phyloP scores from a whole-genome alignment of 2,888 invertebrate genomes.

The Drosophila anomalata region DNA sequence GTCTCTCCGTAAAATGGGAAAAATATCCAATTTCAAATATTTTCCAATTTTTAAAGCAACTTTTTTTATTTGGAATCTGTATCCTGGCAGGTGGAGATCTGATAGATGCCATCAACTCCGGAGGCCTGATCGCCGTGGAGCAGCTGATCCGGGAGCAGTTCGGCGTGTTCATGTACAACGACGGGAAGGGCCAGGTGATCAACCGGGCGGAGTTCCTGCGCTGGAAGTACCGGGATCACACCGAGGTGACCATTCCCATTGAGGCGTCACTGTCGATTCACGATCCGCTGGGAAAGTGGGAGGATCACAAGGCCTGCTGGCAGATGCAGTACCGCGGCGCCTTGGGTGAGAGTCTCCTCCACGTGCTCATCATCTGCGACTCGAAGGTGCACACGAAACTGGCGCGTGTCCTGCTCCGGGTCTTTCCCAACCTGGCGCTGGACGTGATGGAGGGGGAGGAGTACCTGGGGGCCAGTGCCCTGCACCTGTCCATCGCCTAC shows the following conservation, averaged over 20 bases:
- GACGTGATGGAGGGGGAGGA: constrained; percentile 99
- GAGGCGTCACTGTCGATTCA: constrained; percentile 93
- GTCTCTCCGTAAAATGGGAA: background rate
- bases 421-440: constrained; percentile 94
- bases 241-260: constrained; percentile 93
- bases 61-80: background rate
- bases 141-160: constrained; percentile 94
- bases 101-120: constrained; percentile 93
- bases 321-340: constrained; percentile 98
- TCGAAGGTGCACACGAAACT: constrained; percentile 90
- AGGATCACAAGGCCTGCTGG: constrained; percentile 98
- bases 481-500: constrained; percentile 98
- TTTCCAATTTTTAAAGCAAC: no score
- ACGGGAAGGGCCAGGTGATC: constrained; percentile 92
- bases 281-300: constrained; percentile 94
- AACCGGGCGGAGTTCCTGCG: constrained; percentile 94
- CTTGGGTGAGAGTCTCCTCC: constrained; percentile 96
- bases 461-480: constrained; percentile 96
- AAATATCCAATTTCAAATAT: background rate
- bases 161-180: constrained; percentile 93
- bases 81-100: constrained; percentile 89
- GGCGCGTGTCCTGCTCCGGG: constrained; percentile 94
- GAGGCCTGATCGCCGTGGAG: constrained; percentile 93
- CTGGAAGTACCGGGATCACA: constrained; percentile 95
- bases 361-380: constrained; percentile 97